These are phyloP conservation scores for Bothrops jararaca DNA, from an alignment of 2,113 vertebrate species.

Conservation along the genomic window DNA sequence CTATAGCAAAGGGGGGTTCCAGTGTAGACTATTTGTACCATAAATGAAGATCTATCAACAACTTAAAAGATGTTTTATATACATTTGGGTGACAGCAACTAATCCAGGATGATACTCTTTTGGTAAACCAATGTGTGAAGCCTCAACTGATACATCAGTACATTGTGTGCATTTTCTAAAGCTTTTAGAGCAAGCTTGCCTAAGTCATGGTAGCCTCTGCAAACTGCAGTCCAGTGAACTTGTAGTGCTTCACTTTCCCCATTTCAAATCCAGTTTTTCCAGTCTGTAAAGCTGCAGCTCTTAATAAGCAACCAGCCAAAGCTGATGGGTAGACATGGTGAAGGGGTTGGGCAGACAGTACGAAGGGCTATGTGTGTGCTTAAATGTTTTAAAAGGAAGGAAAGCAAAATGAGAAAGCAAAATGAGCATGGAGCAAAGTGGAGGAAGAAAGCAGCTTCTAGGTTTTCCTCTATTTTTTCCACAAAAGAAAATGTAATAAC, in stretches of 20 bases:
- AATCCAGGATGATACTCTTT: background rate
- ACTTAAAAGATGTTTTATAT: background rate
- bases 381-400: background rate
- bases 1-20: too few relatives aligned
- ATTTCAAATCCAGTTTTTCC: background rate
- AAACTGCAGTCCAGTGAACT: background rate
- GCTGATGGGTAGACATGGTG: background rate
- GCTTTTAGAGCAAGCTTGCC: background rate
- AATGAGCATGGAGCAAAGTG: background rate
- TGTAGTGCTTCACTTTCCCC: too few relatives aligned
- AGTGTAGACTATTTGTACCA: background rate
- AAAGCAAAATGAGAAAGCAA: background rate
- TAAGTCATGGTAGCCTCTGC: too few relatives aligned
- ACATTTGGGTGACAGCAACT: background rate
- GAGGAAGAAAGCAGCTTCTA: background rate
- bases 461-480: background rate
- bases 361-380: background rate
- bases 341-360: background rate
- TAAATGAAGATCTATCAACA: background rate
- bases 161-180: background rate
- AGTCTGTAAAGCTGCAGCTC: background rate
- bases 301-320: background rate
- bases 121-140: background rate
- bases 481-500: background rate
- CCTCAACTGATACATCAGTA: too few relatives aligned